Evolutionary conservation across 1,140 invertebrate genomes (phyloP), one percentile per base, ranked within the genome.

Genomic region (Lepidurus apus): DNA sequence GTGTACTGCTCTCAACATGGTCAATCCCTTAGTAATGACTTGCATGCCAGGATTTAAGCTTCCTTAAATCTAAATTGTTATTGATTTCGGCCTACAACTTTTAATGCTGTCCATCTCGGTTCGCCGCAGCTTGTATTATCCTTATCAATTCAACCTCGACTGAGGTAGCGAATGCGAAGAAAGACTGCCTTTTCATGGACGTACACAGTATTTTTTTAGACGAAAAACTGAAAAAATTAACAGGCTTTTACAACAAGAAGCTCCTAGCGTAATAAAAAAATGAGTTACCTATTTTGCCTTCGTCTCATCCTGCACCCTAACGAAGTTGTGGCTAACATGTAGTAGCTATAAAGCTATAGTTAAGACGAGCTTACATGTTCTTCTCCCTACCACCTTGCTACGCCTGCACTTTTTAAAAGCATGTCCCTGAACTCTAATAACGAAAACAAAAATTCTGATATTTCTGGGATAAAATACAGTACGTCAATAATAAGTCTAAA

Each of bases 281-380:
- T 34, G 34, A 34, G 34, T 34, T 17, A 7, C 53, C 7, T 65
- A 13, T 65, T 21, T 65, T 65, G 21, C 17, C 53, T 65, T 3
- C 13, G 53, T 13, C 13, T n/a, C 21, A 65, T 21, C 8, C 13
- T 17, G 53, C 3, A 65, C 53, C 53, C 6, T 65, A 65, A 65
- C 53, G 53, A 65, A 65, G 53, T 65, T 65, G 53, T 13, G 53
- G 53, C n/a, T 21, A 65, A 34, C 21, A 65, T 21, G 17, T 65
- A n/a, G 53, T 17, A 65, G 53, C 53, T 65, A 65, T 65, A 65
- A 65, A 65, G 53, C 53, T 65, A 7, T 65, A 7, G 53, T 65
- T 65, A 65, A 65, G 53, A n/a, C 53, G n/a, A 17, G 53, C 53
- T 65, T 65, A 65, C 53, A 65, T 65, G 34, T 65, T 65, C 53